phyloP scores from a whole-genome alignment of 2,888 invertebrate species.

The Aleiodes leptofemur region DNA sequence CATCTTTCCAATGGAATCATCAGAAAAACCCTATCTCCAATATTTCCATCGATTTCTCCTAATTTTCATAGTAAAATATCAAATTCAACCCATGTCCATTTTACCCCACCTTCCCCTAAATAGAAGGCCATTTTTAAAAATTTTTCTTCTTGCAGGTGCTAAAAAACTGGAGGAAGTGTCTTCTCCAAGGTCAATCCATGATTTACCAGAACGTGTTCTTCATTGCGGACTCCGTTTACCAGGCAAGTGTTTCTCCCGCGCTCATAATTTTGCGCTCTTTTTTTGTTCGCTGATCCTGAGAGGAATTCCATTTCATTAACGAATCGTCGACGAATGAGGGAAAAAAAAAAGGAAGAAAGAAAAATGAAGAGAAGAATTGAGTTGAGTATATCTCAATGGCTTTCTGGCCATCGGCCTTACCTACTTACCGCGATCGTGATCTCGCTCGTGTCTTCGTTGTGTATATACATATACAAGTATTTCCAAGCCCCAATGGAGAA shows the following conservation, averaged over 20 bases:
- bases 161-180: conserved; percentile 77
- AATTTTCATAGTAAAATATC: no score
- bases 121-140: no score
- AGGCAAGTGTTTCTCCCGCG: conserved; percentile 76
- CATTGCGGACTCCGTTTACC: conserved; percentile 83
- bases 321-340: conserved; percentile 5
- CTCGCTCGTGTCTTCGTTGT: conserved; percentile 32
- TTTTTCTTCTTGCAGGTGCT: conserved; percentile 71
- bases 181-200: conserved; percentile 80
- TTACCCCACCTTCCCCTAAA: no score
- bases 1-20: no score
- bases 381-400: conserved; percentile 12
- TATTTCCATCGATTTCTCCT: no score
- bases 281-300: not conserved
- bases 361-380: not conserved
- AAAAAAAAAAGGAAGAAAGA: not conserved
- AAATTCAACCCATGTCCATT: no score
- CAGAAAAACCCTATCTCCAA: no score
- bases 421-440: conserved; percentile 50
- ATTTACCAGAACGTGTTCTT: conserved; percentile 81
- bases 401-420: conserved; percentile 45
- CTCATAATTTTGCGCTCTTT: not conserved
- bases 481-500: conserved; percentile 29
- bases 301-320: not conserved
- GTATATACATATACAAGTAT: conserved; percentile 28